phyloP scores from a whole-genome alignment of 2,797 vertebrate genomes.

The Manis crassicaudata region DNA sequence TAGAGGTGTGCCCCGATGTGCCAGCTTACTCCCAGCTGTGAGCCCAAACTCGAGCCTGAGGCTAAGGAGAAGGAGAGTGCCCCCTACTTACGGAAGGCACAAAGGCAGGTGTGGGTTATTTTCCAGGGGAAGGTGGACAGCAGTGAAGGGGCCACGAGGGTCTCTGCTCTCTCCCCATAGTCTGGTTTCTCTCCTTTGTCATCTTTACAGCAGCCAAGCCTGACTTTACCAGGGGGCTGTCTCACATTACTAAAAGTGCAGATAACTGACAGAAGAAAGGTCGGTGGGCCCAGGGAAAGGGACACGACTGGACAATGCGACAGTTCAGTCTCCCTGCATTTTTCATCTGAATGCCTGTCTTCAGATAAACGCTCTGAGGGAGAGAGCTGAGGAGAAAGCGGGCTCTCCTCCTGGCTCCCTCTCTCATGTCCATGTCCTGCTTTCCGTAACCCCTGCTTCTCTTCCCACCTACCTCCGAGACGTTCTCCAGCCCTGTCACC shows the following conservation, averaged over 20 bases:
- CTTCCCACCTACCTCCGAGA: neutral
- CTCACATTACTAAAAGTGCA: neutral
- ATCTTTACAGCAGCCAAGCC: neutral
- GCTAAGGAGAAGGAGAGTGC: neutral
- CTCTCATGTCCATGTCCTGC: neutral
- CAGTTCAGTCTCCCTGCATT: accelerated
- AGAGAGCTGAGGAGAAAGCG: neutral
- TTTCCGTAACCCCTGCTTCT: accelerated
- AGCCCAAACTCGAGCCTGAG: neutral
- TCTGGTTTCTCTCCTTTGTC: neutral
- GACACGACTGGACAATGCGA: accelerated
- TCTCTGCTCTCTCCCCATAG: neutral
- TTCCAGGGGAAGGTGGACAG: neutral
- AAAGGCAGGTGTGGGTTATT: neutral
- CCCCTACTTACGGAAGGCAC: too few species aligned
- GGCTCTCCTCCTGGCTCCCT: too few species aligned
- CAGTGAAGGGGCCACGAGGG: too few species aligned
- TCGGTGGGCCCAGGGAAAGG: too few species aligned
- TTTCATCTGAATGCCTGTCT: neutral
- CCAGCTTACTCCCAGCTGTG: neutral
- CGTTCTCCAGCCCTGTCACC: neutral
- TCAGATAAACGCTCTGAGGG: neutral
- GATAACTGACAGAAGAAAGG: too few species aligned
- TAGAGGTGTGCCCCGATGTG: neutral
- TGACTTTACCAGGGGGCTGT: neutral